These are phyloP conservation scores for Hydrolagus colliei DNA, from an alignment of 2,797 vertebrate species.

Conservation along the genomic window DNA sequence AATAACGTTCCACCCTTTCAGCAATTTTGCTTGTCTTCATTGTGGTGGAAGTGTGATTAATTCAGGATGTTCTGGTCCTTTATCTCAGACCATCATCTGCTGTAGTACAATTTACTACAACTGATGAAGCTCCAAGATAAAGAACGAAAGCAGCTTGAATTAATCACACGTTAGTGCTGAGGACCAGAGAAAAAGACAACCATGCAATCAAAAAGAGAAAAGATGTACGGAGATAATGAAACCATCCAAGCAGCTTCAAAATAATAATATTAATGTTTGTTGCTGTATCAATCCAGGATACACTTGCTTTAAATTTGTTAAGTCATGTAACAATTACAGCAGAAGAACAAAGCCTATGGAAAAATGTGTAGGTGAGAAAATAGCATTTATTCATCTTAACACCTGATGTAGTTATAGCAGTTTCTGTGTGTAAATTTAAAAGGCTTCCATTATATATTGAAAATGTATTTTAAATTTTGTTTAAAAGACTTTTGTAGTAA, in stretches of 20 bases:
- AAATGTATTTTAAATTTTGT: too few species aligned
- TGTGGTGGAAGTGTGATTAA: constrained; percentile 6
- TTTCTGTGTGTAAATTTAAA: too few species aligned
- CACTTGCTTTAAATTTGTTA: background rate
- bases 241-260: background rate
- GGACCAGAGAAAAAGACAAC: background rate
- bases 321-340: too few species aligned
- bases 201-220: background rate
- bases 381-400: too few species aligned
- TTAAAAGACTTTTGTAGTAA: too few species aligned
- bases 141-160: background rate
- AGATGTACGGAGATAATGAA: background rate
- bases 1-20: background rate
- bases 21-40: background rate
- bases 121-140: constrained; percentile 21
- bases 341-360: too few species aligned
- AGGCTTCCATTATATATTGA: too few species aligned
- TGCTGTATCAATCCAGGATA: background rate
- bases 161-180: constrained; percentile 4
- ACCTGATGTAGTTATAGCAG: too few species aligned
- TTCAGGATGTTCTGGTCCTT: constrained; percentile 17
- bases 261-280: background rate
- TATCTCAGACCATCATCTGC: constrained; percentile 14
- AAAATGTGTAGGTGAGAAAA: too few species aligned
- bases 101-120: constrained; percentile 29